Conservation (phyloP, 1,140 invertebrate species). For the Catajapyx aquilonaris region DNA sequence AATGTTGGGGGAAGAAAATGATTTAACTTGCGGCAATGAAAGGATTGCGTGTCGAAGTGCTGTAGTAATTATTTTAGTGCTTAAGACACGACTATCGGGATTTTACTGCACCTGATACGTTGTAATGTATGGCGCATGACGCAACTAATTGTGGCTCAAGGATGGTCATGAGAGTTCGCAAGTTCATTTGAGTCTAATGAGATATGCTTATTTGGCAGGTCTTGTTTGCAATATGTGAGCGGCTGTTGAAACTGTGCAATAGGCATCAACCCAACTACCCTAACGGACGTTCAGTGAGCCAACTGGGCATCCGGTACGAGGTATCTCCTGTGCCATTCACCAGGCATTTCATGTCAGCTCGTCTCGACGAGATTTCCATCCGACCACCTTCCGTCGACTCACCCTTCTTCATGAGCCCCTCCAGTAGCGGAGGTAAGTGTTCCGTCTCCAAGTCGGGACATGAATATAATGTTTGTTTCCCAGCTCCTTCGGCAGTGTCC, state of each 20-base stretch:
- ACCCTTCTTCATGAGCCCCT: conserved; percentile 4
- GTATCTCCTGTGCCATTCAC: conserved; percentile 22
- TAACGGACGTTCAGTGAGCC: background rate
- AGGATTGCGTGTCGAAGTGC: no score
- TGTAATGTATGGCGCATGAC: no score
- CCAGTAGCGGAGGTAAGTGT: conserved; percentile 16
- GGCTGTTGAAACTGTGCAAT: conserved; percentile 44
- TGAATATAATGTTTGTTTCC: conserved; percentile 2
- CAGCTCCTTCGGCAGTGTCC: conserved; percentile 1
- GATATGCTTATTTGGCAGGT: conserved; percentile 44
- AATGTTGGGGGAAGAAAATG: no score
- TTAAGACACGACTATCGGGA: no score
- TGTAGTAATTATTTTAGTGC: no score
- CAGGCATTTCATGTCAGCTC: conserved; percentile 23
- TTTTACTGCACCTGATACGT: no score
- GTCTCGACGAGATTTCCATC: conserved; percentile 14
- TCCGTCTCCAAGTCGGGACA: background rate
- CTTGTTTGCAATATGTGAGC: conserved; percentile 50
- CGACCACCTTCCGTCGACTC: background rate
- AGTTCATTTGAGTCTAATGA: no score
- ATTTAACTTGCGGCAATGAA: no score
- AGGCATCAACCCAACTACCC: background rate
- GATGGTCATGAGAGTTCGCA: no score
- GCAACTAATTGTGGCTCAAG: no score
- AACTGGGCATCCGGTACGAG: conserved; percentile 19